Base-by-base conservation (phyloP, 2,888 invertebrate genomes). In the Drosophila nigritarsus region DNA sequence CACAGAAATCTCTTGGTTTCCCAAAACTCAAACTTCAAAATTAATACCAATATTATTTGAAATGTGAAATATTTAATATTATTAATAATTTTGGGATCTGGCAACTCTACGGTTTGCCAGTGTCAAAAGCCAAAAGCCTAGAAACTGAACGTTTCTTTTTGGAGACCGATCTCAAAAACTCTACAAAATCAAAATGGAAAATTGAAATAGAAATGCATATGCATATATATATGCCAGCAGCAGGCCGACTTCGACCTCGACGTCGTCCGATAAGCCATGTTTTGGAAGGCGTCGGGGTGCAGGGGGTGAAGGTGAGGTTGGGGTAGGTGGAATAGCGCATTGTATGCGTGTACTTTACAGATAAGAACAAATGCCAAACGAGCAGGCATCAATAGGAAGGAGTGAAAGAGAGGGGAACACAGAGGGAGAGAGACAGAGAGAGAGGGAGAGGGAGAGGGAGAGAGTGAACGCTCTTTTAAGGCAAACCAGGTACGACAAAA, bases 191-290 rank as follows among this genome's bases (percentile, higher is more conserved):
- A 48, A 61, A 54, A 40, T 50, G 27, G 51, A 68, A 76, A 65
- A 68, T 45, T 15, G 24, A 24, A 15, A 45, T 15, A n/a, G 24
- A 65, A 74, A 59, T 84, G 78, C 78, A 83, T 65, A 64, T 78
- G 62, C 67, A 20, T 42, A 42, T 34, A 38, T 38, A 61, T 61
- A 30, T 36, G n/a, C 29, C 54, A 76, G 20, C 27, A 40, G 53
- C 78, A 45, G 63, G 45, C 24, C 78, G 51, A 48, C 56, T 66
- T 11, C 51, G 42, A 27, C 72, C 40, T 11, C 63, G 68, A 60
- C 54, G 73, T 29, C 53, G 15, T 13, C 64, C 83, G 83, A 84
- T 84, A 87, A 84, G 78, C 66, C 8, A 15, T 15, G 27, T 27
- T 63, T 34, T 9, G 58, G 29, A 49, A n/a, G 27, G 62, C 15